Evolutionary conservation across 2,113 vertebrate genomes (phyloP).

Genomic region (Silurus asotus): DNA sequence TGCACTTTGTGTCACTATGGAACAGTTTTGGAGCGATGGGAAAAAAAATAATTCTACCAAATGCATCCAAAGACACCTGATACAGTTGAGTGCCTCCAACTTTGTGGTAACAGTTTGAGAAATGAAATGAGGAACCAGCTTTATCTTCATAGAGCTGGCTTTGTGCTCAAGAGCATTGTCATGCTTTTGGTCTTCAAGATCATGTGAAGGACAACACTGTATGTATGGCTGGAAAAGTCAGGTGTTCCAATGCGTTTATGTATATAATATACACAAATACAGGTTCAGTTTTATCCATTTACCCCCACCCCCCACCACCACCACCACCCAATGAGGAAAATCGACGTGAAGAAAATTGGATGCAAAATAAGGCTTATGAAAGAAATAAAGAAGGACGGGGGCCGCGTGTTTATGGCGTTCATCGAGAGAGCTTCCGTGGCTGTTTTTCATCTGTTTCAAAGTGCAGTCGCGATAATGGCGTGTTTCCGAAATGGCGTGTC

Average conservation of each 20-base stretch:
- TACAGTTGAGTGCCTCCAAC: no score
- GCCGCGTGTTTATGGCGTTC: conserved; percentile 12
- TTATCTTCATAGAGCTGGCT: no score
- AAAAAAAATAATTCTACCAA: no score
- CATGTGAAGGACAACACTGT: no score
- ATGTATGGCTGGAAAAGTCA: no score
- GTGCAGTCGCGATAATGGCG: conserved; percentile 31
- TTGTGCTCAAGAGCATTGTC: no score
- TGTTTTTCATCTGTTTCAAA: conserved; percentile 49
- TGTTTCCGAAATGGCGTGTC: conserved; percentile 55
- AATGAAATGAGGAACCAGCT: no score
- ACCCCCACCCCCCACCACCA: background rate
- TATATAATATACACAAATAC: background rate
- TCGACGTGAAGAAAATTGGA: conserved; percentile 28
- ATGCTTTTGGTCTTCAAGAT: no score
- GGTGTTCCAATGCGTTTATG: background rate
- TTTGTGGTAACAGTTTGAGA: no score
- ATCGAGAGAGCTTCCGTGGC: conserved; percentile 26
- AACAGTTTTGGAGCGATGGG: no score
- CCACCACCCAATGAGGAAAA: background rate
- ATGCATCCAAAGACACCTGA: no score
- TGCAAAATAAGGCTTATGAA: conserved; percentile 24
- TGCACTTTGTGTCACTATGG: no score
- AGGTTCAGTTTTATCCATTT: background rate
- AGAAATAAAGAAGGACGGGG: conserved; percentile 25